These are phyloP conservation scores for Zenarchopterus dispar DNA, from an alignment of 2,797 vertebrate genomes.

Conservation along the genomic window DNA sequence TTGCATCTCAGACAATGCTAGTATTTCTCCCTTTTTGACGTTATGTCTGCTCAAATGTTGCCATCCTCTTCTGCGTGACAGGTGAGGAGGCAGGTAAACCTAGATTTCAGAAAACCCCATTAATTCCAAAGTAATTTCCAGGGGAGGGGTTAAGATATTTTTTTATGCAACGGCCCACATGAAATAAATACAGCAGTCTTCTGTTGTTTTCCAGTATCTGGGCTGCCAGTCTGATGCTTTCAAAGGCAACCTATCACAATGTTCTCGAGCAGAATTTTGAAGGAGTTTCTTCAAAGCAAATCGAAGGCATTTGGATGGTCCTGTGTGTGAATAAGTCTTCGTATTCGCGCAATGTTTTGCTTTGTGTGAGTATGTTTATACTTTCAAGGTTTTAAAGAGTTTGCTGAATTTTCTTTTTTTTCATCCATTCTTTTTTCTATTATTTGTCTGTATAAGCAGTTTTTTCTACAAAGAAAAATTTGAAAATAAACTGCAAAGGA, in stretches of 20 bases:
- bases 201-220: constrained; percentile 48
- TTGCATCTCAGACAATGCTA: constrained; percentile 39
- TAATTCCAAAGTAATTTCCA: constrained; percentile 57
- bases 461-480: constrained; percentile 20
- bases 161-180: constrained; percentile 55
- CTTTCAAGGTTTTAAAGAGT: constrained; percentile 22
- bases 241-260: constrained; percentile 33
- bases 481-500: constrained; percentile 22
- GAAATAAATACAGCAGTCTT: constrained; percentile 29
- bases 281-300: constrained; percentile 16
- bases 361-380: constrained; percentile 26
- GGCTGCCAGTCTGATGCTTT: constrained; percentile 43
- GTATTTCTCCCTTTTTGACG: constrained; percentile 26
- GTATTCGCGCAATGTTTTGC: constrained; percentile 6
- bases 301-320: not conserved
- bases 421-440: not conserved
- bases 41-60: constrained; percentile 64
- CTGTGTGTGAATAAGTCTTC: not conserved
- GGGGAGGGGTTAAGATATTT: constrained; percentile 30
- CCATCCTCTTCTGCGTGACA: constrained; percentile 55
- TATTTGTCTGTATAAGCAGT: constrained; percentile 32
- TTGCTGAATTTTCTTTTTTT: constrained; percentile 16
- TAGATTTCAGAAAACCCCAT: constrained; percentile 57
- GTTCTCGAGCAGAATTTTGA: constrained; percentile 23
- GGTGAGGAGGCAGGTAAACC: constrained; percentile 47